A percentile compares a stretch with the other conserved stretches of the same genome.
Conservation (phyloP, 2,797 vertebrate genomes). For the Pterois miles region DNA sequence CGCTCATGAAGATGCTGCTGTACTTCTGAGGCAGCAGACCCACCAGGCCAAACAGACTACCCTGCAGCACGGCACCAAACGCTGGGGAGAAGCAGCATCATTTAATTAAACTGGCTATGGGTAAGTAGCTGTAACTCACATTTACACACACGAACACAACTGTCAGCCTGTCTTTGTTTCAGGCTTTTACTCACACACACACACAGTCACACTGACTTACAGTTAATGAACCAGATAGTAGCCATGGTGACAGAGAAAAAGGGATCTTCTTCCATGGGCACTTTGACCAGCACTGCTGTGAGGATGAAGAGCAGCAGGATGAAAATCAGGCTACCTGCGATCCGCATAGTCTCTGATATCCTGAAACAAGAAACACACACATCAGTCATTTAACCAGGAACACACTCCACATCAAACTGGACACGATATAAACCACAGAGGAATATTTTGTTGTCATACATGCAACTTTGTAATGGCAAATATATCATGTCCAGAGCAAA, state of each 20-base stretch:
- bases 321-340: constrained; percentile 86
- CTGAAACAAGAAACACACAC: constrained; percentile 64
- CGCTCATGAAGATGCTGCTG: constrained; percentile 91
- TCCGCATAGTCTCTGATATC: constrained; percentile 84
- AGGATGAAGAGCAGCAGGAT: constrained; percentile 88
- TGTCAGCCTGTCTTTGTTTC: rapidly evolving
- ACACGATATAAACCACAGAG: background rate
- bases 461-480: background rate
- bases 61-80: constrained; percentile 90
- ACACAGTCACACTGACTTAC: constrained; percentile 69
- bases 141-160: background rate
- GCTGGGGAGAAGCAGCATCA: constrained; percentile 69
- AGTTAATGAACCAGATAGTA: constrained; percentile 92
- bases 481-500: background rate
- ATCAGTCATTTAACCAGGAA: background rate
- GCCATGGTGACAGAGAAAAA: constrained; percentile 93
- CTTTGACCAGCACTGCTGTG: constrained; percentile 86
- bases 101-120: background rate
- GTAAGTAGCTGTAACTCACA: background rate
- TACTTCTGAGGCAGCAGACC: constrained; percentile 88
- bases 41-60: constrained; percentile 90
- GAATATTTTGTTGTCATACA: background rate
- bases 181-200: no score
- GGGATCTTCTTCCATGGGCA: constrained; percentile 70
- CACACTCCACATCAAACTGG: background rate